phyloP scores from a whole-genome alignment of 1,140 invertebrate genomes.

The Potamilus streckersoni region DNA sequence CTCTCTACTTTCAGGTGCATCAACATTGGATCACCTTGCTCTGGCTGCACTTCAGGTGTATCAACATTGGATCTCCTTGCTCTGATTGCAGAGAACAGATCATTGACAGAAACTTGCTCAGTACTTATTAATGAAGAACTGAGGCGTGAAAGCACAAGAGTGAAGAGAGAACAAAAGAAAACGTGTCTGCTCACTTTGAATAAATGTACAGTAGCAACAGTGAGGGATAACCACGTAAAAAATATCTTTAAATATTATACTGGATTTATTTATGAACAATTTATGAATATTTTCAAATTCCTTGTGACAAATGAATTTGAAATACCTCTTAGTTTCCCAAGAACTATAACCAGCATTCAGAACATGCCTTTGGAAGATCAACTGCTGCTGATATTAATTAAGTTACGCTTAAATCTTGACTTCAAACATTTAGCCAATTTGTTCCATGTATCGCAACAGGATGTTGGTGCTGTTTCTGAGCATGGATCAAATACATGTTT shows the following conservation, averaged over 20 bases:
- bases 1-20: no score
- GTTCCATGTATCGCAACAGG: slow-evolving; percentile 19
- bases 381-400: no score
- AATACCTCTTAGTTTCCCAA: background rate
- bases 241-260: slow-evolving; percentile 24
- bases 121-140: no score
- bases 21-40: no score
- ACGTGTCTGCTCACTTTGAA: no score
- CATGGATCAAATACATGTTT: slow-evolving; percentile 32
- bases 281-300: slow-evolving; percentile 14
- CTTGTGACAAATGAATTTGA: slow-evolving; percentile 2
- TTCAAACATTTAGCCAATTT: slow-evolving; percentile 15
- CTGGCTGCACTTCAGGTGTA: no score
- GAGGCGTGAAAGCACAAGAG: no score
- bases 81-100: no score
- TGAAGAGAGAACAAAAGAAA: no score
- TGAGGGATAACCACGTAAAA: background rate
- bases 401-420: slow-evolving; percentile 4
- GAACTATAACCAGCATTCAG: background rate
- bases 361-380: slow-evolving; percentile 14
- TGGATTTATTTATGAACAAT: slow-evolving; percentile 15
- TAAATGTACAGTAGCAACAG: no score
- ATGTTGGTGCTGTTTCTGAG: slow-evolving; percentile 18
- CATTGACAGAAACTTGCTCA: no score
- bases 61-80: no score